Conservation (phyloP, 2,888 invertebrate species). For the Mythimna ferrago region DNA sequence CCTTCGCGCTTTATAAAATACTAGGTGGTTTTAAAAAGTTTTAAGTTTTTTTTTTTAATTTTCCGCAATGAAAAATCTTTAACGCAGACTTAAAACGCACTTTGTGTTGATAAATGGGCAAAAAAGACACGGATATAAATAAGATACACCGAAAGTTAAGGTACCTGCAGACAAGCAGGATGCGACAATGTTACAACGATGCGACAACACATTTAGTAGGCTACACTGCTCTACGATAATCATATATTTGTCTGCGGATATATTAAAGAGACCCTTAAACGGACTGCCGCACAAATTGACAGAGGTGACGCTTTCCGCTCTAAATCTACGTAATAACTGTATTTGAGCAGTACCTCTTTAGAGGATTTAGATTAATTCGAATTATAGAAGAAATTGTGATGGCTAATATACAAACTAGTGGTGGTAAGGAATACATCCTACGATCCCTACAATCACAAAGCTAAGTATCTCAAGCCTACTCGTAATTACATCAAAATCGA, state of each 20-base stretch:
- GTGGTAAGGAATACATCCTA: too few species aligned
- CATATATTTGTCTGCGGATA: not conserved
- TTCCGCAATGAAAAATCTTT: not conserved
- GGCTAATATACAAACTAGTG: too few species aligned
- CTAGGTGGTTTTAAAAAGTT: not conserved
- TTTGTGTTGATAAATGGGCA: not conserved
- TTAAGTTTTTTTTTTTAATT: not conserved
- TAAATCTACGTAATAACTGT: too few species aligned
- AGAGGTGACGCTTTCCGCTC: too few species aligned
- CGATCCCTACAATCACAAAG: too few species aligned
- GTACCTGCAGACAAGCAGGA: not conserved
- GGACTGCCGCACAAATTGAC: too few species aligned
- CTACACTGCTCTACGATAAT: too few species aligned
- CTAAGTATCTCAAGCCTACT: too few species aligned
- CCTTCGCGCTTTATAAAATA: conserved; percentile 42
- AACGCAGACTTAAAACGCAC: not conserved
- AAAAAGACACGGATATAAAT: not conserved
- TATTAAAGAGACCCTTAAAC: not conserved
- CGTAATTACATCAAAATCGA: not conserved
- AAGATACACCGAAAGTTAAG: not conserved
- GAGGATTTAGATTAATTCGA: too few species aligned
- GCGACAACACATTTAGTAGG: not conserved
- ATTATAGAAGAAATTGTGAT: too few species aligned
- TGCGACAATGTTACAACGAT: not conserved
- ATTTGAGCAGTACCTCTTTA: too few species aligned